A percentile compares a stretch with the other conserved stretches of the same genome.
Evolutionary conservation across 2,888 invertebrate species (phyloP).

Genomic region (Spialia ferax): DNA sequence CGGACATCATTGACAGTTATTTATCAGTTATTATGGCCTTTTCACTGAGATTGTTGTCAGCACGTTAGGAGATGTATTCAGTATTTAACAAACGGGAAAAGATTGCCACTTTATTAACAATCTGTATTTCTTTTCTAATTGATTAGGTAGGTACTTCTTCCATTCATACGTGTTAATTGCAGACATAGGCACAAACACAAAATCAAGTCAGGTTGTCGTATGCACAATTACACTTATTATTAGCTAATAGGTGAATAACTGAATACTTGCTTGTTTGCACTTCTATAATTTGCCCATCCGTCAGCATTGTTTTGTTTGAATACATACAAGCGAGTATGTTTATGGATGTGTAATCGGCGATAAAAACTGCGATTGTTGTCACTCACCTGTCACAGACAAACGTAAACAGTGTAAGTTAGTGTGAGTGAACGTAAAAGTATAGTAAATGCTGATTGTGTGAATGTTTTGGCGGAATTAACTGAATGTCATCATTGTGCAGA

Average conservation of each 20-base stretch:
- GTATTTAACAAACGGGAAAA: background rate
- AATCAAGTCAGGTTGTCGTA: conserved; percentile 19
- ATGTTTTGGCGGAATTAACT: conserved; percentile 32
- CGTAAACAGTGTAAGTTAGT: conserved; percentile 23
- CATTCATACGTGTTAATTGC: background rate
- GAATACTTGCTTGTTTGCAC: conserved; percentile 25
- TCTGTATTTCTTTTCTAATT: background rate
- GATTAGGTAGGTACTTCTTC: no score
- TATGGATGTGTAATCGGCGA: conserved; percentile 23
- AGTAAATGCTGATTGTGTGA: conserved; percentile 32
- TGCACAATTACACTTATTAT: no score
- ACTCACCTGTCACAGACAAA: conserved; percentile 20
- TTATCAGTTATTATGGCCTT: no score
- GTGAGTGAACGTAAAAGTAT: conserved; percentile 31
- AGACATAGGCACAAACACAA: conserved; percentile 21
- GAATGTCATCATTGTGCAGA: conserved; percentile 35
- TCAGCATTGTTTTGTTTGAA: conserved; percentile 26
- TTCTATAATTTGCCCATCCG: conserved; percentile 12
- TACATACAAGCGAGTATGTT: conserved; percentile 13
- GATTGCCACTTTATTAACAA: background rate
- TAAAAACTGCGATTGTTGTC: conserved; percentile 21
- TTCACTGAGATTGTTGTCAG: no score
- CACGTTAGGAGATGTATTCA: no score
- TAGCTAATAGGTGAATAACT: no score
- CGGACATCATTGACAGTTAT: no score